Percentiles rank a stretch among this genome's conserved stretches.
Evolutionary conservation across 53 echinoderm and acorn worm species (phyloP).

Genomic region (Zoroaster sp.): DNA sequence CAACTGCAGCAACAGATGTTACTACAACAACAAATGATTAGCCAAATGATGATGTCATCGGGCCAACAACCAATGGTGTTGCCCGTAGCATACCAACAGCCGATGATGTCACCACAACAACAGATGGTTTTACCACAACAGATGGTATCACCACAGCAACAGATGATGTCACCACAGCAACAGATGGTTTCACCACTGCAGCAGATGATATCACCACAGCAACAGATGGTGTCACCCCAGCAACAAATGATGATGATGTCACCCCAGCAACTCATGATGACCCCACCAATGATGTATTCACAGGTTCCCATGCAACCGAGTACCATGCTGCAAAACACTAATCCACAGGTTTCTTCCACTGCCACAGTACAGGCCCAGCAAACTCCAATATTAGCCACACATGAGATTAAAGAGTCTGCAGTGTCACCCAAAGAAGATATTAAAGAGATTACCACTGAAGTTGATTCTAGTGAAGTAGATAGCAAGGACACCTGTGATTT

Average conservation of each 20-base stretch:
- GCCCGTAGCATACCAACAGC: constrained; percentile 12
- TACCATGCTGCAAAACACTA: not conserved
- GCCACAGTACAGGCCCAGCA: constrained; percentile 39
- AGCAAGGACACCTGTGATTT: not conserved
- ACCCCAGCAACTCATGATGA: constrained; percentile 47
- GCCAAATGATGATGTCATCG: constrained; percentile 19
- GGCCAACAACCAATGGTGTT: constrained; percentile 30
- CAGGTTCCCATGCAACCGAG: not conserved
- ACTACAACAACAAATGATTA: constrained; percentile 34
- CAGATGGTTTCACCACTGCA: constrained; percentile 61
- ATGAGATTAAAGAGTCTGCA: not conserved
- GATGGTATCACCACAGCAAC: constrained; percentile 74
- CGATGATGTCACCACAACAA: constrained; percentile 65
- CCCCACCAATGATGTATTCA: constrained; percentile 62
- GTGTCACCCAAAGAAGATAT: not conserved
- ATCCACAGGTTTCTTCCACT: not conserved
- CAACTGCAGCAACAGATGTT: constrained; percentile 64
- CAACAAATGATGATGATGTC: constrained; percentile 41
- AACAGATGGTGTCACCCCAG: constrained; percentile 45
- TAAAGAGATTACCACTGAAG: not conserved
- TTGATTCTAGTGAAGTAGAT: not conserved
- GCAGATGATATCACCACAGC: constrained; percentile 27
- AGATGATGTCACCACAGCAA: constrained; percentile 75
- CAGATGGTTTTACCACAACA: constrained; percentile 68
- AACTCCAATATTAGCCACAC: constrained; percentile 42